These are phyloP conservation scores for Seriola rivoliana DNA, from an alignment of 2,113 vertebrate genomes.

Conservation along the genomic window DNA sequence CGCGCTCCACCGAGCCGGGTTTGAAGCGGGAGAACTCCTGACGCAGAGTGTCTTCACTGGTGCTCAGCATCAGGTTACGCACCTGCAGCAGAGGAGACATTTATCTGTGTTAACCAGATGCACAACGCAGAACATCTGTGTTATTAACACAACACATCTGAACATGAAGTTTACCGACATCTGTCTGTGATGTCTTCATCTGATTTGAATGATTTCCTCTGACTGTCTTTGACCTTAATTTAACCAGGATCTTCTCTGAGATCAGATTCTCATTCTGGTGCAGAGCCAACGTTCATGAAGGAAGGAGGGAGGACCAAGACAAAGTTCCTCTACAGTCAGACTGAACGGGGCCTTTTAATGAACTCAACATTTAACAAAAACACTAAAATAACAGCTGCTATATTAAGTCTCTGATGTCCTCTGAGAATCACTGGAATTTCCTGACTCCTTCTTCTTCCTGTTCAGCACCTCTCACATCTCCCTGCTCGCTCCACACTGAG, in stretches of 20 bases:
- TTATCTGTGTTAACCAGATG: too few species aligned
- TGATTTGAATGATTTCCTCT: too few species aligned
- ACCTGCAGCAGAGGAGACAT: slow-evolving; percentile 60
- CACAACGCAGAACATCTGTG: too few species aligned
- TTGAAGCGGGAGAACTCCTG: slow-evolving; percentile 92
- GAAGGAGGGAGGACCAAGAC: too few species aligned
- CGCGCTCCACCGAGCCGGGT: slow-evolving; percentile 91
- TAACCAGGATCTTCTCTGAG: not conserved
- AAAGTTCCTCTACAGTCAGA: not conserved
- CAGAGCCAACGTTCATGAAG: too few species aligned
- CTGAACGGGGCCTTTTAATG: not conserved
- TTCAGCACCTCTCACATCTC: not conserved
- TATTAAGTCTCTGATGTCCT: not conserved
- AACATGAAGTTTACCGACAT: too few species aligned
- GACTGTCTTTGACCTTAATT: too few species aligned
- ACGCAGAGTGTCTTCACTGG: slow-evolving; percentile 91
- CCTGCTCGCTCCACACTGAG: not conserved
- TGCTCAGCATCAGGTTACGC: slow-evolving; percentile 94
- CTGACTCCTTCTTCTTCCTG: not conserved
- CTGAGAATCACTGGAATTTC: not conserved
- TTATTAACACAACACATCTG: too few species aligned
- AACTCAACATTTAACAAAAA: not conserved
- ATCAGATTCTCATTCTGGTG: too few species aligned
- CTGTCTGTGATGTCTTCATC: too few species aligned
- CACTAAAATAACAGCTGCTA: not conserved